Evolutionary conservation across 2,113 vertebrate species (phyloP), one percentile per base, ranked within the genome.

Genomic region (Platysteira castanea): DNA sequence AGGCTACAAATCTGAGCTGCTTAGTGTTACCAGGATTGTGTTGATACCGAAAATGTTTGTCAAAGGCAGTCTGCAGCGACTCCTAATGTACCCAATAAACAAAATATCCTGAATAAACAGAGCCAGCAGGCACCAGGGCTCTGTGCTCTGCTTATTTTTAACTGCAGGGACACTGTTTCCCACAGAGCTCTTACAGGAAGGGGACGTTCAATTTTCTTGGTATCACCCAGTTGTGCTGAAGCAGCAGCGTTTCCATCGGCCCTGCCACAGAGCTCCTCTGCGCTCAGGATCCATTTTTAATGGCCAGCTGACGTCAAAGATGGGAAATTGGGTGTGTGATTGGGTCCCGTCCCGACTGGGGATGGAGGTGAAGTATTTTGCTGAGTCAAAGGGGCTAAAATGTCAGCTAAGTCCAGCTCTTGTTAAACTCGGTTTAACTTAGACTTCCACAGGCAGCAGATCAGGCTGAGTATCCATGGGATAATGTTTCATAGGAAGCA

Each of bases 41-140:
- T 85, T 94, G 95, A 93, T 91, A 95, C 56, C 3, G 2, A 93
- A 93, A 75, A 44, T 96, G 94, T 97, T 97, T 96, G 96, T 97
- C 94, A 84, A 97, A 94, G 93, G 96, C 96, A 92, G 93, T 70
- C 86, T 94, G 18, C 86, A 89, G 89, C 17, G n/a, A 67, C 90
- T 96, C 68, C 91, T 95, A 83, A 65, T 91, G 76, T 44, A 73
- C 89, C 95, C 67, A 87, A 93, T 95, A 83, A 92, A 90, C 87
- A 93, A 91, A 90, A 85, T 69, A 71, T 17, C 74, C 46, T 10
- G 7, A 84, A 80, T 65, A 81, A 94, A 49, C 54, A 87, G 60
- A 78, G 56, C 82, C 68, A 42, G 86, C 89, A 68, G 60, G 41
- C 77, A 56, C 85, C n/a, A 65, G 65, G 60, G 61, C 89, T 84